Percentiles rank a stretch among this genome's conserved stretches.
phyloP scores from a whole-genome alignment of 2,113 vertebrate species.

The Rhinichthys klamathensis region DNA sequence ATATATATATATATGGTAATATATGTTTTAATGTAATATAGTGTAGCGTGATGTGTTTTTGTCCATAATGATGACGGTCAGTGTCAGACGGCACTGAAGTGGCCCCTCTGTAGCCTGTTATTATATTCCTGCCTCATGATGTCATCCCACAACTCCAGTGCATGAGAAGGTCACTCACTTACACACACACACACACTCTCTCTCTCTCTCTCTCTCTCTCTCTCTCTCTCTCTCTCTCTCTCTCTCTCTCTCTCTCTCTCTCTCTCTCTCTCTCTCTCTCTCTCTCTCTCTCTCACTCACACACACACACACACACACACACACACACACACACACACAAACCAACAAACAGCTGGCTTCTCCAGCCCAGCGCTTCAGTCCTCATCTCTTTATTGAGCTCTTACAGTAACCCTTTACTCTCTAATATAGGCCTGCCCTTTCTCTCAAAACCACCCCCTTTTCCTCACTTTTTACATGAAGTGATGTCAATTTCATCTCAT shows the following conservation, averaged over 20 bases:
- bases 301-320: constrained; percentile 63
- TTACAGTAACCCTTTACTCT: constrained; percentile 44
- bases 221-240: too few species aligned
- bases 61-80: constrained; percentile 18
- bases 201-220: constrained; percentile 59
- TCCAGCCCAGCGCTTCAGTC: constrained; percentile 47
- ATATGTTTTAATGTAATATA: not conserved
- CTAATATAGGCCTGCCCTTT: constrained; percentile 16
- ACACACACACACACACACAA: too few species aligned
- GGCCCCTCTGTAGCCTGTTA: constrained; percentile 64
- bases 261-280: too few species aligned
- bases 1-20: not conserved
- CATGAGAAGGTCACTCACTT: constrained; percentile 64
- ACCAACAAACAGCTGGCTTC: constrained; percentile 60
- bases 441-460: constrained; percentile 39
- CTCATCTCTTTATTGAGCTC: constrained; percentile 55
- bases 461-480: constrained; percentile 10
- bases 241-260: too few species aligned
- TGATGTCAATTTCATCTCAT: not conserved
- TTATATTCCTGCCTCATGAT: constrained; percentile 73
- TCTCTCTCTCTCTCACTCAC: too few species aligned
- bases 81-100: constrained; percentile 48
- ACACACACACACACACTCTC: constrained; percentile 60
- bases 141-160: constrained; percentile 66
- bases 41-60: constrained; percentile 11